phyloP scores from a whole-genome alignment of 2,888 invertebrate species.

The Pterostichus niger region DNA sequence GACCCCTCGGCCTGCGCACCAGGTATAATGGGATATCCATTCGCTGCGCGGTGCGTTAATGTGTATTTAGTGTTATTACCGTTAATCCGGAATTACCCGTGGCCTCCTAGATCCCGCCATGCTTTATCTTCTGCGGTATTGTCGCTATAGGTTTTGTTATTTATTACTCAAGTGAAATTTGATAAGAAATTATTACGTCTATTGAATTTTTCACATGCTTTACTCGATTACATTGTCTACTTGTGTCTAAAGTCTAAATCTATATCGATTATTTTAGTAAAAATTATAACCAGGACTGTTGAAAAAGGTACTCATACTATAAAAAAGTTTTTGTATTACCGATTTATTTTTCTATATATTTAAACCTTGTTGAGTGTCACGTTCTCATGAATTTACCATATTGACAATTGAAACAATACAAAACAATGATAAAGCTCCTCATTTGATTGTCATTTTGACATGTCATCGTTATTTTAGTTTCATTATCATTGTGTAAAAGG shows the following conservation, averaged over 20 bases:
- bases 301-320: no score
- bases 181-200: constrained; percentile 18
- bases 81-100: constrained; percentile 49
- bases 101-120: constrained; percentile 28
- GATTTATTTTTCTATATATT: no score
- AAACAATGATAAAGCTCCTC: no score
- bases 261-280: no score
- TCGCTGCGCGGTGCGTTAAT: constrained; percentile 54
- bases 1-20: constrained; percentile 38
- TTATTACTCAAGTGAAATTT: constrained; percentile 19
- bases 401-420: no score
- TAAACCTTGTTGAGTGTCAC: no score
- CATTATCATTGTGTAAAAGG: no score
- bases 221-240: neutral
- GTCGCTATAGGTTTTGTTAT: constrained; percentile 39
- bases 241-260: neutral
- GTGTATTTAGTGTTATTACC: constrained; percentile 66
- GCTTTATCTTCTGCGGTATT: constrained; percentile 41
- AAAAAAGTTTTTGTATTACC: no score
- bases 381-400: no score
- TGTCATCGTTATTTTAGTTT: no score
- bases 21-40: constrained; percentile 59
- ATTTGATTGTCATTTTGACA: no score
- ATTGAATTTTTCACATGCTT: neutral
- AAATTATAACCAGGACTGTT: no score